A percentile compares a stretch with the other conserved stretches of the same genome.
phyloP scores from a whole-genome alignment of 2,888 invertebrate species.

The Athalia circularis region DNA sequence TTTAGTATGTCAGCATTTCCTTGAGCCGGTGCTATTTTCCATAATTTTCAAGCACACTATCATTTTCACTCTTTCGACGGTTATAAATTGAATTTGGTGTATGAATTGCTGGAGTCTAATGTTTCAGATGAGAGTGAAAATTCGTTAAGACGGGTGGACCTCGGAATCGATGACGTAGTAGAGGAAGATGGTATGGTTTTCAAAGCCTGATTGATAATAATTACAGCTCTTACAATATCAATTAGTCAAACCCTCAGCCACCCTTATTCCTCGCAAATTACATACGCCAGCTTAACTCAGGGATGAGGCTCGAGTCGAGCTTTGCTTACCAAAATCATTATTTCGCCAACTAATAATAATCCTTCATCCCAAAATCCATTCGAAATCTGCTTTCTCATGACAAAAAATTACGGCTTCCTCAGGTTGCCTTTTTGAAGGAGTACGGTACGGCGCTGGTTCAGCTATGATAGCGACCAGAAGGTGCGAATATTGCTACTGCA shows the following conservation, averaged over 20 bases:
- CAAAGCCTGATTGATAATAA: conserved; percentile 48
- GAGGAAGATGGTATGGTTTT: conserved; percentile 67
- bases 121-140: conserved; percentile 62
- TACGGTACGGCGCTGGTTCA: conserved; percentile 86
- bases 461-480: conserved; percentile 86
- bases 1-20: too few species aligned
- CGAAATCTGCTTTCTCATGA: too few species aligned
- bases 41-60: not conserved
- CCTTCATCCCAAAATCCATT: too few species aligned
- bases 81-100: not conserved
- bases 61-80: not conserved
- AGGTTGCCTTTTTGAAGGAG: conserved; percentile 85
- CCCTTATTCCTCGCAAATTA: conserved; percentile 47
- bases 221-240: conserved; percentile 44
- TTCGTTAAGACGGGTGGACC: conserved; percentile 69
- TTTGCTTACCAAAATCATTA: too few species aligned
- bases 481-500: conserved; percentile 93
- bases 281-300: conserved; percentile 27
- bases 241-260: conserved; percentile 23
- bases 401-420: conserved; percentile 63
- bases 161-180: conserved; percentile 54
- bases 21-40: too few species aligned
- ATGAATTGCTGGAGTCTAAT: conserved; percentile 48
- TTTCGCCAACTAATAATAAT: too few species aligned
- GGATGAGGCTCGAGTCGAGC: too few species aligned